phyloP scores from a whole-genome alignment of 30 jellyfish, hydroid and myxozoan genomes.

The Aurelia sp. region DNA sequence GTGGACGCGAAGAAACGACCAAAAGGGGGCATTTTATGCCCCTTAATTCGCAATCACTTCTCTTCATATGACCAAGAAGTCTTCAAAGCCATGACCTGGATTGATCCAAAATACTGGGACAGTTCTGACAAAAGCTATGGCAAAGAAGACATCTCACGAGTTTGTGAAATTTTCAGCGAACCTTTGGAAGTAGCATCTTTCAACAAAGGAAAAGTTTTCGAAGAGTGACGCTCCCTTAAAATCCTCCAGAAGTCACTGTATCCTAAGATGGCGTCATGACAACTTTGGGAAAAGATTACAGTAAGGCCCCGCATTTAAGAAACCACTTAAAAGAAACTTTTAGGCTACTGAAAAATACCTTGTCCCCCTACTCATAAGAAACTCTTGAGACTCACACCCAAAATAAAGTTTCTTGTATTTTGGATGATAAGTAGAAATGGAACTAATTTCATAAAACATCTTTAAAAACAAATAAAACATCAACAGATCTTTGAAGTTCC shows the following conservation, averaged over 20 bases:
- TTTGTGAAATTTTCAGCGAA: constrained; percentile 27
- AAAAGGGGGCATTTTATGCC: constrained; percentile 19
- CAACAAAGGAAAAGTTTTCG: constrained; percentile 32
- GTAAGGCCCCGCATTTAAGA: too few relatives aligned
- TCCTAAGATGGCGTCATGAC: constrained; percentile 49
- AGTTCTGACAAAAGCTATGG: constrained; percentile 44
- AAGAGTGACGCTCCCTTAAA: constrained; percentile 34
- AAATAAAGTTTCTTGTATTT: too few relatives aligned
- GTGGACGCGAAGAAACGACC: too few relatives aligned
- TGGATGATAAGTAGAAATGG: too few relatives aligned
- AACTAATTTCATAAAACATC: too few relatives aligned
- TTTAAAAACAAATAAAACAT: too few relatives aligned
- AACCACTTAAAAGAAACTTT: too few relatives aligned
- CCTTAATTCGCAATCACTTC: constrained; percentile 11
- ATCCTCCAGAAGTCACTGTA: constrained; percentile 40
- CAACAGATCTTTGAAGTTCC: too few relatives aligned
- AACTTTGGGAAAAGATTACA: constrained; percentile 56
- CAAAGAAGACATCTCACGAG: constrained; percentile 28
- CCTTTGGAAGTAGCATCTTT: constrained; percentile 49
- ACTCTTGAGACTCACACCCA: too few relatives aligned
- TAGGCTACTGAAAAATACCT: too few relatives aligned
- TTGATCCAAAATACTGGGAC: constrained; percentile 56
- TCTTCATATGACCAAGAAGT: constrained; percentile 34
- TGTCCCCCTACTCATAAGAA: too few relatives aligned
- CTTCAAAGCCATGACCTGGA: constrained; percentile 33